A percentile compares a stretch with the other conserved stretches of the same genome.
Evolutionary conservation across 92 coral and sea anemone genomes (phyloP).

Genomic region (Meandrina meandrites): DNA sequence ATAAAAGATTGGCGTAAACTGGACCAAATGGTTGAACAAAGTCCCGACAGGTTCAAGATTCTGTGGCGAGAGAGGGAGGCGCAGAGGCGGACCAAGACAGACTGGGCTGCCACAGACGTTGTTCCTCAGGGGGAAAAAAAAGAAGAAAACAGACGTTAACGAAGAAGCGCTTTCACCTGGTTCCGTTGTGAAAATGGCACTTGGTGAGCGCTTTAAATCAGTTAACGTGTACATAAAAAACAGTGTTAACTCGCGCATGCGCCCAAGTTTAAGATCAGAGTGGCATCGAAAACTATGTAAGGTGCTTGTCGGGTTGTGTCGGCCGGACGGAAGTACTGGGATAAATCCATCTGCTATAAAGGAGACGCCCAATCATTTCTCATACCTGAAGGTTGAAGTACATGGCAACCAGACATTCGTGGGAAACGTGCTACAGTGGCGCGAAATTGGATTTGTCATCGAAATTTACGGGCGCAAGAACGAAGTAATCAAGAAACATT

Average conservation of each 20-base stretch:
- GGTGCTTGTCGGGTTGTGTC: conserved; percentile 28
- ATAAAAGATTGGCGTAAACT: conserved; percentile 15
- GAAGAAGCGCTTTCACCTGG: conserved; percentile 29
- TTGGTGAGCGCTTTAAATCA: conserved; percentile 17
- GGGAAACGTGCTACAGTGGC: conserved; percentile 17
- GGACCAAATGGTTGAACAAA: conserved; percentile 14
- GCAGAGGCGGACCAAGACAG: conserved; percentile 16
- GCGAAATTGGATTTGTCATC: conserved; percentile 16
- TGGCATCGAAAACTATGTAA: conserved; percentile 28
- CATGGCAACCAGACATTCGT: conserved; percentile 28
- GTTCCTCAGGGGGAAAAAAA: background rate
- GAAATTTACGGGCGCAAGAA: background rate
- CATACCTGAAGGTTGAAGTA: conserved; percentile 19
- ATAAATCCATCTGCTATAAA: conserved; percentile 15
- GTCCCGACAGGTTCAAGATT: background rate
- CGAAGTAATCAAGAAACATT: conserved; percentile 12
- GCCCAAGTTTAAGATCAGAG: background rate
- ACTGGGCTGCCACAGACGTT: conserved; percentile 24
- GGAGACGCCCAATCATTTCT: conserved; percentile 34
- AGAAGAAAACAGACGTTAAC: background rate
- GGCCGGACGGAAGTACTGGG: conserved; percentile 1
- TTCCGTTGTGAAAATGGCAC: conserved; percentile 2
- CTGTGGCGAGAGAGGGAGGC: background rate
- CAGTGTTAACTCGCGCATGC: conserved; percentile 1
- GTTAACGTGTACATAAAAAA: conserved; percentile 15